Conservation (phyloP, 2,888 invertebrate species). For the Mythimna pallens region DNA sequence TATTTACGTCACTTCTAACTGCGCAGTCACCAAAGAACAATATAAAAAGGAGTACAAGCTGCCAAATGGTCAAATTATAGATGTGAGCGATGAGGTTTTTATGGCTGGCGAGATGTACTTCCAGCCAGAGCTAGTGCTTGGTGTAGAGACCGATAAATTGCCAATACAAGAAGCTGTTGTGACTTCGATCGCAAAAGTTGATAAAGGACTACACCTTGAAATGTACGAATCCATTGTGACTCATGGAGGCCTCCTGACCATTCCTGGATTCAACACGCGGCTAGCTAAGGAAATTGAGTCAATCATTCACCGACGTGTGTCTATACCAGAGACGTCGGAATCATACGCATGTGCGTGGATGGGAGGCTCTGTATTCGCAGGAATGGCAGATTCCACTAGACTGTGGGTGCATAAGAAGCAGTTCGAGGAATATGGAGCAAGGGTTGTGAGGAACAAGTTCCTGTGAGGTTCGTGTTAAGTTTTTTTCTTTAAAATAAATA, state of each 20-base stretch:
- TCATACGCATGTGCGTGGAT: slow-evolving; percentile 79
- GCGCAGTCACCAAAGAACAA: slow-evolving; percentile 60
- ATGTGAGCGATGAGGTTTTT: slow-evolving; percentile 76
- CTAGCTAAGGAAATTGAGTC: slow-evolving; percentile 73
- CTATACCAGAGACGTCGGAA: slow-evolving; percentile 73
- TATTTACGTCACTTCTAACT: slow-evolving; percentile 72
- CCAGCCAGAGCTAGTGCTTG: slow-evolving; percentile 73
- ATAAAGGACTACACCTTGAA: slow-evolving; percentile 71
- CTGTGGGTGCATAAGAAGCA: slow-evolving; percentile 79
- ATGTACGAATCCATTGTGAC: slow-evolving; percentile 74
- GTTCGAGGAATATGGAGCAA: slow-evolving; percentile 81
- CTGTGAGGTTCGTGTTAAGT: neutral
- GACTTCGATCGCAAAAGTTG: slow-evolving; percentile 75
- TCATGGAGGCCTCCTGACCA: slow-evolving; percentile 78
- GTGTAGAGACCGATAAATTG: slow-evolving; percentile 59
- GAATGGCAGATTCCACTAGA: slow-evolving; percentile 72
- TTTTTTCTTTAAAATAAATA: neutral
- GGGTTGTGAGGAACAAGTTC: slow-evolving; percentile 80
- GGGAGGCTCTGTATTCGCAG: slow-evolving; percentile 83
- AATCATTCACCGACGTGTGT: slow-evolving; percentile 64
- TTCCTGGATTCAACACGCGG: slow-evolving; percentile 76
- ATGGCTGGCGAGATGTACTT: slow-evolving; percentile 78
- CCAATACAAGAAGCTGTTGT: slow-evolving; percentile 74
- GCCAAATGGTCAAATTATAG: slow-evolving; percentile 74
- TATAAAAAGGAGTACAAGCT: slow-evolving; percentile 66